Percentiles rank a stretch among this genome's conserved stretches.
These are phyloP conservation scores for Dryomyza anilis DNA, from an alignment of 2,888 invertebrate genomes.

Conservation along the genomic window DNA sequence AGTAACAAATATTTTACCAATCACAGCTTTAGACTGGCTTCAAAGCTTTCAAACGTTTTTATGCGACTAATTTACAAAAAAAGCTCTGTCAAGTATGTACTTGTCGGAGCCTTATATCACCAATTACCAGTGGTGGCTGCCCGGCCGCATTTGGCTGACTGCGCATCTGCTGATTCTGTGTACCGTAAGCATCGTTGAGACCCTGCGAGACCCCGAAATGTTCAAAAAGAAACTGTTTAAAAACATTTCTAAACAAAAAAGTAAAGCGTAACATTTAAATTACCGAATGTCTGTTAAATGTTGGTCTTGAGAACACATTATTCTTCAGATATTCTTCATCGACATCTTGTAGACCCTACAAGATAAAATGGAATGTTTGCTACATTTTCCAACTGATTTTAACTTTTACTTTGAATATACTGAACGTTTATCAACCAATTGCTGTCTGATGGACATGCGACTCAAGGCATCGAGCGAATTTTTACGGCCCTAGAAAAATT, in stretches of 20 bases:
- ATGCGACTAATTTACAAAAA: too few species aligned
- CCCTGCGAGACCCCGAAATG: slow-evolving; percentile 36
- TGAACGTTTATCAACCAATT: slow-evolving; percentile 49
- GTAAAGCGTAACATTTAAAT: slow-evolving; percentile 5
- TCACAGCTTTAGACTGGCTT: too few species aligned
- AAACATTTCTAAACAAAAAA: not conserved
- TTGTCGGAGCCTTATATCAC: too few species aligned
- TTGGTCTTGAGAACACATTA: slow-evolving; percentile 44
- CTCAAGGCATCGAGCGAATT: slow-evolving; percentile 56
- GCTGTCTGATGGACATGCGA: slow-evolving; percentile 42
- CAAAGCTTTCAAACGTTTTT: too few species aligned
- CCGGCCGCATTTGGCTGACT: slow-evolving; percentile 21
- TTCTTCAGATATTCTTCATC: slow-evolving; percentile 48
- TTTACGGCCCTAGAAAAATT: slow-evolving; percentile 38
- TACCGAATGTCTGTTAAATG: slow-evolving; percentile 35
- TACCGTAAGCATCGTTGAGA: slow-evolving; percentile 31
- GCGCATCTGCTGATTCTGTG: slow-evolving; percentile 24
- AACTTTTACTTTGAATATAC: slow-evolving; percentile 29
- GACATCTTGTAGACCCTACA: slow-evolving; percentile 50
- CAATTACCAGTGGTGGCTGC: slow-evolving; percentile 29
- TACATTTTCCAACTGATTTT: not conserved
- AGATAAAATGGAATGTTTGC: not conserved
- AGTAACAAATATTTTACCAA: too few species aligned
- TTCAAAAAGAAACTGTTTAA: not conserved
- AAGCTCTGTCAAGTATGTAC: too few species aligned